These are phyloP conservation scores for Ceryle rudis DNA, from an alignment of 2,797 vertebrate species.

Conservation along the genomic window DNA sequence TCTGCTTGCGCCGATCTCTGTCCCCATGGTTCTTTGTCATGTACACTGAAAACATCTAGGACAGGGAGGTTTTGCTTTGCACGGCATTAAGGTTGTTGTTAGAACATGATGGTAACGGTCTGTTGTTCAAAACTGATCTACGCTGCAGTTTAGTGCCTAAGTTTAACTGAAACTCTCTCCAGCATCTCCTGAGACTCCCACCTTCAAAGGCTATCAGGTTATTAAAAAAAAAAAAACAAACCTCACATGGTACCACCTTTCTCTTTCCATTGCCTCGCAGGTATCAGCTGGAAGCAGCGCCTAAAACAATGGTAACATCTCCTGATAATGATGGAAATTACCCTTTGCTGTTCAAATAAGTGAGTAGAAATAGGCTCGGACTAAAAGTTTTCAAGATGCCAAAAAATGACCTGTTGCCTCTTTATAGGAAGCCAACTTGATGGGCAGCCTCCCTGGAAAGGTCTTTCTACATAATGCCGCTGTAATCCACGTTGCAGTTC, in stretches of 20 bases:
- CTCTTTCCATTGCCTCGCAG: fast-evolving
- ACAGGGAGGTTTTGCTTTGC: not conserved
- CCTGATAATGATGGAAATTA: not conserved
- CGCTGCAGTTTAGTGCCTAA: not conserved
- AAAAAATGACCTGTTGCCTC: not conserved
- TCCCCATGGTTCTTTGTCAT: too few relatives aligned
- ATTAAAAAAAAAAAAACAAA: too few relatives aligned
- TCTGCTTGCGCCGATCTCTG: not conserved
- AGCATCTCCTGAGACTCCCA: not conserved
- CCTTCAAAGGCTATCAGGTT: not conserved
- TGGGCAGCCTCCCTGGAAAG: not conserved
- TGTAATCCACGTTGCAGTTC: not conserved
- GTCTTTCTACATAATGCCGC: not conserved
- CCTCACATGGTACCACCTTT: fast-evolving
- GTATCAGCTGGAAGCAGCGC: not conserved
- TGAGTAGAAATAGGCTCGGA: not conserved
- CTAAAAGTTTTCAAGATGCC: not conserved
- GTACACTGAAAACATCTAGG: fast-evolving
- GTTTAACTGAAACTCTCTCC: not conserved
- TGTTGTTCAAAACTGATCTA: not conserved
- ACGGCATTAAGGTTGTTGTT: fast-evolving
- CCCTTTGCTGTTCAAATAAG: not conserved
- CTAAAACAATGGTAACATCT: too few relatives aligned
- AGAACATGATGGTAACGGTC: not conserved
- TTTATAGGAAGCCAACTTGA: not conserved